Base-by-base conservation (phyloP, 2,888 invertebrate genomes). In the Mythimna lalbum region DNA sequence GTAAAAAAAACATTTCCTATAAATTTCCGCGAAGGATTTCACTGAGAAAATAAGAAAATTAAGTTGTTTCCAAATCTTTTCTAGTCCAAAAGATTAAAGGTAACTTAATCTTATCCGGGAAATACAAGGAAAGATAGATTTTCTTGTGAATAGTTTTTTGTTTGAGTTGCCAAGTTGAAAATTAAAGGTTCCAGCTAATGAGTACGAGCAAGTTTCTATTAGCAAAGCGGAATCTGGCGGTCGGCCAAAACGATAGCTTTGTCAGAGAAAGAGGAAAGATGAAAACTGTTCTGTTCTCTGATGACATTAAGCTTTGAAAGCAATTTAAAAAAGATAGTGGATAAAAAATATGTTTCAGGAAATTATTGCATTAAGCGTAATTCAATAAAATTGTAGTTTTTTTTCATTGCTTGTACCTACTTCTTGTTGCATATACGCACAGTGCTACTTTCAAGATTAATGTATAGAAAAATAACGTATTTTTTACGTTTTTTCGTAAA, bases 181-280 rank as follows among this genome's bases (percentile, higher is more conserved):
- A 69, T 77, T 73, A 78, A 75, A 78, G 31, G n/a, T 78, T 71
- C 19, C 50, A 52, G 64, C 64, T 78, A 78, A 75, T 72, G 63
- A 75, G 55, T 23, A 50, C 33, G 50, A 4, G 23, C 21, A 36
- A 70, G 47, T 74, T 70, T 78, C 62, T 72, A 52, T 73, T 50
- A 64, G 63, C 49, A n/a, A 14, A 33, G 50, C 33, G 19, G 21
- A 50, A 49, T 59, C 39, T 74, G 74, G 74, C 74, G 31, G 59
- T 9, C 12, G n/a, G 62, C 74, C 74, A 74, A 59, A 10, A 31
- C 33, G n/a, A 43, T 53, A 43, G 71, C 59, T 70, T 59, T 63
- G 31, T 63, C n/a, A 9, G 19, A 14, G 1, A 50, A 36, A 33
- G 21, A 62, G 39, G 33, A 19, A 47, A 56, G 27, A 56, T 56